Conservation (phyloP, 2,797 vertebrate genomes). For the Pangasius krempfi region DNA sequence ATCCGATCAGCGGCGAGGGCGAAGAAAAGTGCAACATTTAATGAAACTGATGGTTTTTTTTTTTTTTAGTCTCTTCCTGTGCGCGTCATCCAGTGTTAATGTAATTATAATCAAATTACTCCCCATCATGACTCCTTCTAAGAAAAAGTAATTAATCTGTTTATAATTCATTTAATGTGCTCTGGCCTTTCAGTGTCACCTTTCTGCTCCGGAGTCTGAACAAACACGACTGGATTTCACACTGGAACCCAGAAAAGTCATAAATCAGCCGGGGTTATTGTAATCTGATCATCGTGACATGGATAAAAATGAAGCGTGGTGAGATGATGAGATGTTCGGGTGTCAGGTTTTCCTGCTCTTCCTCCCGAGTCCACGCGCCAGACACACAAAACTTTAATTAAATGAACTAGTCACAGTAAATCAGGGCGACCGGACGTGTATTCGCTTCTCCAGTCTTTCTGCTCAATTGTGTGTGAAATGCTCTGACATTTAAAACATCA, state of each 20-base stretch:
- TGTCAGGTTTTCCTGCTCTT: neutral
- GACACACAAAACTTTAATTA: conserved; percentile 12
- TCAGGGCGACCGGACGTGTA: neutral
- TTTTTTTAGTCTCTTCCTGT: neutral
- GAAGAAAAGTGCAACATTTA: neutral
- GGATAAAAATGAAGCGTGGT: neutral
- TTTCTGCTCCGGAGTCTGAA: conserved; percentile 14
- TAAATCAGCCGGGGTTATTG: neutral
- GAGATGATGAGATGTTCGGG: neutral
- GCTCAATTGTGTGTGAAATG: neutral
- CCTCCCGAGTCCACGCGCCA: neutral
- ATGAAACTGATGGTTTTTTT: conserved; percentile 3
- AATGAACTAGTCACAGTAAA: conserved; percentile 4
- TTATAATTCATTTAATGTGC: conserved; percentile 32
- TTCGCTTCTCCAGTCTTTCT: neutral
- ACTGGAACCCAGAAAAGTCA: neutral
- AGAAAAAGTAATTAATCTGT: conserved; percentile 31
- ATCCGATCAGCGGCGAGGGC: neutral
- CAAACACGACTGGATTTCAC: conserved; percentile 8
- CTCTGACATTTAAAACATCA: conserved; percentile 6
- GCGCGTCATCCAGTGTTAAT: conserved; percentile 17
- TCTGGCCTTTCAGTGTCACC: conserved; percentile 28
- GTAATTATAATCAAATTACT: conserved; percentile 4
- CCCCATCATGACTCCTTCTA: neutral
- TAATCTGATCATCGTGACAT: neutral